Evolutionary conservation across 2,113 vertebrate genomes (phyloP).

Genomic region (Aegotheles bennettii): DNA sequence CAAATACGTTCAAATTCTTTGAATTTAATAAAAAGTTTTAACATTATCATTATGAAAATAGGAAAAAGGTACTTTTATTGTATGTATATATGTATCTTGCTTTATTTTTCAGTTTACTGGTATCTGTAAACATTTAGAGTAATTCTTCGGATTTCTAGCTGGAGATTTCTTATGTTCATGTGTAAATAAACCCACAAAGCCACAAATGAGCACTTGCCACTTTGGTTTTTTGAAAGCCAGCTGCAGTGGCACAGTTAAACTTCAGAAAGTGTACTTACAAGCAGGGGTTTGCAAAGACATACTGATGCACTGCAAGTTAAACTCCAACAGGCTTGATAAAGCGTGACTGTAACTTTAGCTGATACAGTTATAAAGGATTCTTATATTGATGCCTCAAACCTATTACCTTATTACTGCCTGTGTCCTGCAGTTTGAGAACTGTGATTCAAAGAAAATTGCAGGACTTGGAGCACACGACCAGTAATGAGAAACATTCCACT

Average conservation of each 20-base stretch:
- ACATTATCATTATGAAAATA: conserved; percentile 3
- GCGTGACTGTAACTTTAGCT: background rate
- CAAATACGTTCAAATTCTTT: background rate
- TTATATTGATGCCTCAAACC: background rate
- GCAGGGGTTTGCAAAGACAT: background rate
- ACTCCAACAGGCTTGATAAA: background rate
- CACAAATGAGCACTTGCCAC: background rate
- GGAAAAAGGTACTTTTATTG: background rate
- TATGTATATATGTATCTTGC: background rate
- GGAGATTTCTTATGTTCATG: conserved; percentile 19
- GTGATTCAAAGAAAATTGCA: background rate
- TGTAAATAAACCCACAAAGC: conserved; percentile 34
- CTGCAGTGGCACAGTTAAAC: background rate
- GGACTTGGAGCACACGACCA: background rate
- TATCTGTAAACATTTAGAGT: background rate
- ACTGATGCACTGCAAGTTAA: background rate
- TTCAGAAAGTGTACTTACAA: background rate
- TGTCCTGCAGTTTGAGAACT: background rate
- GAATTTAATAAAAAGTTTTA: conserved; percentile 8
- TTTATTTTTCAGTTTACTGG: conserved; percentile 53
- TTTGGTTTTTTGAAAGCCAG: background rate
- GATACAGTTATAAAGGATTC: background rate
- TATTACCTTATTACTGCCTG: background rate
- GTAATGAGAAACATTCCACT: background rate
- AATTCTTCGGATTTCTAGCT: conserved; percentile 15